Evolutionary conservation across 1,140 invertebrate genomes (phyloP).

Genomic region (Halesus radiatus): DNA sequence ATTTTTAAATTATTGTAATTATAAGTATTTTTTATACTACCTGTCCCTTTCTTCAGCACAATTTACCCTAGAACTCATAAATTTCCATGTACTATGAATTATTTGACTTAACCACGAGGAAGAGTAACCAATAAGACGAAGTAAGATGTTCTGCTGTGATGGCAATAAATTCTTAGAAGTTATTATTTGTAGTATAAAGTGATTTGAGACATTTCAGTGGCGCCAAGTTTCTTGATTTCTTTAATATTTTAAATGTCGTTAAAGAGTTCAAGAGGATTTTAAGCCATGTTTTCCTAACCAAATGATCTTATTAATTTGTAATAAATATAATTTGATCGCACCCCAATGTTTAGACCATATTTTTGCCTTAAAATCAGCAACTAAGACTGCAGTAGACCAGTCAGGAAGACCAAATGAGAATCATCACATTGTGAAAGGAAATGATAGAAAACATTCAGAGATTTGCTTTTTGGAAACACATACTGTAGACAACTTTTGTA

Average conservation of each 20-base stretch:
- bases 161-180: slow-evolving; percentile 27
- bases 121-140: neutral
- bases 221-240: neutral
- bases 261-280: too few relatives aligned
- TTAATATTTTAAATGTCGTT: neutral
- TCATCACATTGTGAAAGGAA: neutral
- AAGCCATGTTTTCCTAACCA: too few relatives aligned
- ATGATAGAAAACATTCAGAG: neutral
- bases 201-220: neutral
- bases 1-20: neutral
- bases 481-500: slow-evolving; percentile 27
- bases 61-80: too few relatives aligned
- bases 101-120: too few relatives aligned
- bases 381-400: slow-evolving; percentile 34
- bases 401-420: slow-evolving; percentile 26
- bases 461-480: neutral
- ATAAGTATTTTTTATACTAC: neutral
- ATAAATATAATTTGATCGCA: slow-evolving; percentile 34
- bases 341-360: slow-evolving; percentile 37
- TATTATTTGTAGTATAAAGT: neutral
- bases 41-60: too few relatives aligned
- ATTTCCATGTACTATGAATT: too few relatives aligned
- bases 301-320: neutral
- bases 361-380: slow-evolving; percentile 37
- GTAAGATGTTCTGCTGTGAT: slow-evolving; percentile 6